Conservation (phyloP, 2,797 vertebrate genomes). For the Astyanax mexicanus region DNA sequence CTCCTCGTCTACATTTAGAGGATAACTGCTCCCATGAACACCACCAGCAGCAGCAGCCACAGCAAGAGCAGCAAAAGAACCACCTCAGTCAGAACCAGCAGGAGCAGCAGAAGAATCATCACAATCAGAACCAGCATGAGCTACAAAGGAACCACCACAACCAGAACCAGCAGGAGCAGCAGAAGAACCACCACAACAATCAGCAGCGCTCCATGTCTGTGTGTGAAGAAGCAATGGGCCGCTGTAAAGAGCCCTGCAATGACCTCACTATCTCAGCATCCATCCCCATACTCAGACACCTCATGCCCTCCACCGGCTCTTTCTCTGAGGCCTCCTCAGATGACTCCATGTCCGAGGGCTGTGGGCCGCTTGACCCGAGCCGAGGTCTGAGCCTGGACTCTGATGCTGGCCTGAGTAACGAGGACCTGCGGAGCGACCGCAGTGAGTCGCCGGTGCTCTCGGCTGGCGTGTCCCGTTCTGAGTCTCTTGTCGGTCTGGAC, state of each 20-base stretch:
- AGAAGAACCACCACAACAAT: neutral
- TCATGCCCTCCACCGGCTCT: conserved; percentile 77
- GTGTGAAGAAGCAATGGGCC: conserved; percentile 64
- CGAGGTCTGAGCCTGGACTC: conserved; percentile 79
- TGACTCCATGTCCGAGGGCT: conserved; percentile 77
- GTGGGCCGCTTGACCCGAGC: conserved; percentile 66
- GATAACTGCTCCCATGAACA: conserved; percentile 62
- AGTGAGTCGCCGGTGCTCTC: conserved; percentile 71
- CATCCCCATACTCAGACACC: conserved; percentile 64
- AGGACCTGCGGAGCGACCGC: conserved; percentile 76
- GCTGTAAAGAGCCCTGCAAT: conserved; percentile 64
- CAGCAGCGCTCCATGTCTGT: conserved; percentile 67
- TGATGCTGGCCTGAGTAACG: conserved; percentile 80
- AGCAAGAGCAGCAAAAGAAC: neutral
- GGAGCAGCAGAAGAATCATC: conserved; percentile 19
- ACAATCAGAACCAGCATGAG: conserved; percentile 49
- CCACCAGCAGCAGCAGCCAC: neutral
- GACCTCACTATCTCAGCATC: conserved; percentile 71
- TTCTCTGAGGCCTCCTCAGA: conserved; percentile 82
- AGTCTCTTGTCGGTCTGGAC: conserved; percentile 76
- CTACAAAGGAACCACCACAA: neutral
- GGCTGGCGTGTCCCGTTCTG: conserved; percentile 69
- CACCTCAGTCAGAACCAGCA: conserved; percentile 31
- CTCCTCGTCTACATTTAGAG: conserved; percentile 82
- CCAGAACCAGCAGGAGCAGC: neutral